A percentile compares a stretch with the other conserved stretches of the same genome.
These are phyloP conservation scores for Amphiprion clarkii DNA, from an alignment of 2,797 vertebrate genomes.

Conservation along the genomic window DNA sequence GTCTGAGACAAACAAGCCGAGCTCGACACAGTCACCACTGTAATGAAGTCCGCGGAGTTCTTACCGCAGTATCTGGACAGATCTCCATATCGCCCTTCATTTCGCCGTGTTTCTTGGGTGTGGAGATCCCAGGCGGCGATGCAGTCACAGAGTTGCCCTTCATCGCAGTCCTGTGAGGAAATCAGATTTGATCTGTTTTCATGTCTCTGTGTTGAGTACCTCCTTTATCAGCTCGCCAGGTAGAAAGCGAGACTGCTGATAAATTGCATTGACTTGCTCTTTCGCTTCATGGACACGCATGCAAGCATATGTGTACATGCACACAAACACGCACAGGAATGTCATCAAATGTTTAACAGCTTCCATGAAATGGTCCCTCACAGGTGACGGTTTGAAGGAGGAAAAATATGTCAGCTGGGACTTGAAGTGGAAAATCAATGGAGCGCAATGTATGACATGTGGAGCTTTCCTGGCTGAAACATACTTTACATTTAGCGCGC, in stretches of 20 bases:
- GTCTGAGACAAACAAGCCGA: conserved; percentile 15
- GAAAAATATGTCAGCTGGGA: conserved; percentile 85
- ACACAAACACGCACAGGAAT: conserved; percentile 67
- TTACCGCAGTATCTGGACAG: conserved; percentile 87
- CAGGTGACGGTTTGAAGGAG: conserved; percentile 77
- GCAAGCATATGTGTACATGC: conserved; percentile 63
- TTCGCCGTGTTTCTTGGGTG: conserved; percentile 87
- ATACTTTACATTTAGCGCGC: conserved; percentile 50
- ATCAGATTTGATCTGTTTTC: conserved; percentile 87
- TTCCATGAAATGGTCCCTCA: conserved; percentile 51
- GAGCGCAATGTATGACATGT: conserved; percentile 74
- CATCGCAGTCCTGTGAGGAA: conserved; percentile 85
- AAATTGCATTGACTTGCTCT: conserved; percentile 83
- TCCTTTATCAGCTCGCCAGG: conserved; percentile 88
- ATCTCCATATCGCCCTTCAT: conserved; percentile 87
- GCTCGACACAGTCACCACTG: not conserved
- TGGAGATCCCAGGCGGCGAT: conserved; percentile 79
- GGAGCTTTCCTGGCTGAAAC: conserved; percentile 75
- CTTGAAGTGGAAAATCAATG: conserved; percentile 80
- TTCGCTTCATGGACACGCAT: conserved; percentile 30
- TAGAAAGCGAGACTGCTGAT: conserved; percentile 85
- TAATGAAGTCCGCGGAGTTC: conserved; percentile 50
- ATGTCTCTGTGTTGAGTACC: conserved; percentile 76
- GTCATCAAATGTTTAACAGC: conserved; percentile 79
- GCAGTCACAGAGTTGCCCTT: conserved; percentile 87